Evolutionary conservation across 2,797 vertebrate species (phyloP).

Genomic region (Lacerta agilis): DNA sequence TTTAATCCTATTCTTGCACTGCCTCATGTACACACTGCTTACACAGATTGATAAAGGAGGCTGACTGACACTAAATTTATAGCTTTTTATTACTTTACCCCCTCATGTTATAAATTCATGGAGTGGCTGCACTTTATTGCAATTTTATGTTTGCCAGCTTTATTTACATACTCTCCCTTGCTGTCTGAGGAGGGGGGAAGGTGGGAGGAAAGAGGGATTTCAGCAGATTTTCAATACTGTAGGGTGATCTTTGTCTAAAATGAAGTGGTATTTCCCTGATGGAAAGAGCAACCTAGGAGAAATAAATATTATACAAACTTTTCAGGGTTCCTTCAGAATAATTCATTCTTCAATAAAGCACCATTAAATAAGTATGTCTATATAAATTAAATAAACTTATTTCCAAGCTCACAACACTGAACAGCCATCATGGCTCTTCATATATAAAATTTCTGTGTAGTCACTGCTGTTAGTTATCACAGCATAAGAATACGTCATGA

Average conservation of each 20-base stretch:
- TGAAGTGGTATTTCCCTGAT: background rate
- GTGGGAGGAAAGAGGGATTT: slow-evolving; percentile 46
- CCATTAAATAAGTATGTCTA: slow-evolving; percentile 54
- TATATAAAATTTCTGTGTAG: slow-evolving; percentile 28
- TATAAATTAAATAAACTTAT: slow-evolving; percentile 61
- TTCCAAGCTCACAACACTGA: slow-evolving; percentile 50
- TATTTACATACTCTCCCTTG: slow-evolving; percentile 62
- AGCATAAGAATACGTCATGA: slow-evolving; percentile 31
- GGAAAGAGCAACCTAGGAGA: background rate
- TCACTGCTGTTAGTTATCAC: slow-evolving; percentile 52
- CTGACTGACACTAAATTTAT: slow-evolving; percentile 52
- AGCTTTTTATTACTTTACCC: slow-evolving; percentile 61
- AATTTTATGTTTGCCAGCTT: slow-evolving; percentile 61
- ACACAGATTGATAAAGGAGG: slow-evolving; percentile 48
- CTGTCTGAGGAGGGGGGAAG: slow-evolving; percentile 36
- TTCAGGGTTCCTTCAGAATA: slow-evolving; percentile 53
- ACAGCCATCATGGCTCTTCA: slow-evolving; percentile 41
- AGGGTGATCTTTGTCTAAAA: background rate
- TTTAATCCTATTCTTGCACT: background rate
- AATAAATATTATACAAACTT: slow-evolving; percentile 58
- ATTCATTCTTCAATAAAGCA: slow-evolving; percentile 53
- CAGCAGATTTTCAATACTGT: slow-evolving; percentile 47
- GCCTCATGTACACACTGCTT: background rate
- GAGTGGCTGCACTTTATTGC: slow-evolving; percentile 53
- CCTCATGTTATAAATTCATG: slow-evolving; percentile 56